Evolutionary conservation across 2,888 invertebrate genomes (phyloP), one percentile per base, ranked within the genome.

Genomic region (Hydraecia micacea): DNA sequence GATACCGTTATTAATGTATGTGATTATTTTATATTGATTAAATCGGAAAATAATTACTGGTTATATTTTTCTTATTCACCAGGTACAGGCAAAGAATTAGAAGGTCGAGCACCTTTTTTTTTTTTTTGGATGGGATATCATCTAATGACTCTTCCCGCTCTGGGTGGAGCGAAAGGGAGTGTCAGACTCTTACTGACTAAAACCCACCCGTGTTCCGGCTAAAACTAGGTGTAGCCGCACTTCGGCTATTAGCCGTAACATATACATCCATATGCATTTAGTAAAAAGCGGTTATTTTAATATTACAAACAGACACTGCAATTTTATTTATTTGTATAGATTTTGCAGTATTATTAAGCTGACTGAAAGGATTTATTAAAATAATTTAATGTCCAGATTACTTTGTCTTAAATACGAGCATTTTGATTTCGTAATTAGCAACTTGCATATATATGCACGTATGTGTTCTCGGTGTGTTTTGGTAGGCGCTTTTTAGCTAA

Each of bases 1-100:
- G 72, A 69, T 76, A 73, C 42, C 78, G 39, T 39, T 73, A 74
- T 55, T 86, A 78, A 84, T 81, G 68, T 77, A 28, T 49, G 18
- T 60, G 42, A 28, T 13, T 39, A n/a, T 69, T 66, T 80, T 72
- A 7, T 42, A 58, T 75, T 73, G 4, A 78, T 71, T 74, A 78
- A 86, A 84, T 52, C 32, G 15, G 21, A 63, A 49, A 21, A 42
- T 39, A 11, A 42, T 18, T 25, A 32, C 18, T 15, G 18, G 18
- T 36, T 6, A n/a, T 11, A 3, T 25, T 55, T 32, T 25, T 11
- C 18, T n/a, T 62, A 62, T 36, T 36, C 4, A 39, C 9, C 36
- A 36, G 58, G 3, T 18, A 55, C 69, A 36, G 6, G 9, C 15
- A 69, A 52, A 49, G 0, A 36, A 69, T 25, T 9, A 2, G 6